Conservation (phyloP, 2,797 vertebrate genomes). For the Chrysocyon brachyurus region DNA sequence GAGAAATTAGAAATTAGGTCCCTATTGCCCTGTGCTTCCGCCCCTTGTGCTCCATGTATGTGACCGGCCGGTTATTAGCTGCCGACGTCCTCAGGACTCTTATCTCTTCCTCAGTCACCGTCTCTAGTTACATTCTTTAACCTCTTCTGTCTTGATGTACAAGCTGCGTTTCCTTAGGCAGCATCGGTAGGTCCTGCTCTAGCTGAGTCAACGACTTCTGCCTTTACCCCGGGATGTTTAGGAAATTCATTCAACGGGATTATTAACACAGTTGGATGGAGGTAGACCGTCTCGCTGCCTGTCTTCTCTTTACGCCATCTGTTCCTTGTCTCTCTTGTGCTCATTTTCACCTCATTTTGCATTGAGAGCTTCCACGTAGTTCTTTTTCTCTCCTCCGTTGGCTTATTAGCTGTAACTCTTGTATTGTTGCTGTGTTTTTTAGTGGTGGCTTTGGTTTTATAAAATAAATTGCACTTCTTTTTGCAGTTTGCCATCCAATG, state of each 20-base stretch:
- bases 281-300: not conserved
- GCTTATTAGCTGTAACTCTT: not conserved
- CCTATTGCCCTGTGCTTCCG: too few relatives aligned
- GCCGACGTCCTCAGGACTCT: not conserved
- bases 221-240: not conserved
- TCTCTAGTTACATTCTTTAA: not conserved
- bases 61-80: not conserved
- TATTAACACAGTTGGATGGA: not conserved
- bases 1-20: too few relatives aligned
- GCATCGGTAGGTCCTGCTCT: too few relatives aligned
- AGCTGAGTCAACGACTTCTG: not conserved
- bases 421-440: not conserved
- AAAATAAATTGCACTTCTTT: not conserved
- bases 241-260: not conserved
- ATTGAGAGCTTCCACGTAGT: fast-evolving
- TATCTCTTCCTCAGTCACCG: not conserved
- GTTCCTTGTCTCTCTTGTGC: not conserved
- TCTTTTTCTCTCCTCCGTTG: not conserved
- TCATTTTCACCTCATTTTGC: not conserved
- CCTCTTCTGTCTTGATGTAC: not conserved
- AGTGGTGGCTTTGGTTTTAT: not conserved
- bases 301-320: not conserved
- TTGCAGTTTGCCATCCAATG: not conserved
- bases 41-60: not conserved
- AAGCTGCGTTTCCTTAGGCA: not conserved